A percentile compares a stretch with the other conserved stretches of the same genome.
phyloP scores from a whole-genome alignment of 2,113 vertebrate genomes.

The Myiozetetes cayanensis region DNA sequence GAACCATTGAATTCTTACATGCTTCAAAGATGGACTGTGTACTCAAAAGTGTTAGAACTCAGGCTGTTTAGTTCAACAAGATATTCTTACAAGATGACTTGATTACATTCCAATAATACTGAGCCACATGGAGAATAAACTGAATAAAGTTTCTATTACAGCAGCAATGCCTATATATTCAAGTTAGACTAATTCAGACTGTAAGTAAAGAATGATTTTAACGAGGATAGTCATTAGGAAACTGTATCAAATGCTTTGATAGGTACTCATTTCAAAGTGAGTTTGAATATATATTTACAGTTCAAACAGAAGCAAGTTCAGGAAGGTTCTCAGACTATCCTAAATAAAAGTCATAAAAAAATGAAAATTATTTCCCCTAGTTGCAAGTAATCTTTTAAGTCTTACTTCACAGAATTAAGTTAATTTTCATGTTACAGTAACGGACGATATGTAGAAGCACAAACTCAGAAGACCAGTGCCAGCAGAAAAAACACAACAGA shows the following conservation, averaged over 20 bases:
- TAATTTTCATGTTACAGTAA: neutral
- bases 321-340: neutral
- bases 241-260: neutral
- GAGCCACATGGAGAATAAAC: neutral
- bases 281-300: neutral
- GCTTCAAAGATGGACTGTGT: neutral
- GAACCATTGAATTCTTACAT: neutral
- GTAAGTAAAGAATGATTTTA: neutral
- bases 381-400: neutral
- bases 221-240: neutral
- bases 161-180: neutral
- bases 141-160: neutral
- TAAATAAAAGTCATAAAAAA: neutral
- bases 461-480: neutral
- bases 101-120: neutral
- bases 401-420: neutral
- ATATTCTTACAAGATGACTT: neutral
- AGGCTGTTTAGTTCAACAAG: neutral
- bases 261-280: neutral
- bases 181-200: neutral
- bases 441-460: neutral
- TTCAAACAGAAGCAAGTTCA: neutral
- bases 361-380: neutral
- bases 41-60: neutral
- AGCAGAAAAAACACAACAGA: neutral